Percentiles rank a stretch among this genome's conserved stretches.
Conservation (phyloP, 2,113 vertebrate genomes). For the Ariopsis seemanni region DNA sequence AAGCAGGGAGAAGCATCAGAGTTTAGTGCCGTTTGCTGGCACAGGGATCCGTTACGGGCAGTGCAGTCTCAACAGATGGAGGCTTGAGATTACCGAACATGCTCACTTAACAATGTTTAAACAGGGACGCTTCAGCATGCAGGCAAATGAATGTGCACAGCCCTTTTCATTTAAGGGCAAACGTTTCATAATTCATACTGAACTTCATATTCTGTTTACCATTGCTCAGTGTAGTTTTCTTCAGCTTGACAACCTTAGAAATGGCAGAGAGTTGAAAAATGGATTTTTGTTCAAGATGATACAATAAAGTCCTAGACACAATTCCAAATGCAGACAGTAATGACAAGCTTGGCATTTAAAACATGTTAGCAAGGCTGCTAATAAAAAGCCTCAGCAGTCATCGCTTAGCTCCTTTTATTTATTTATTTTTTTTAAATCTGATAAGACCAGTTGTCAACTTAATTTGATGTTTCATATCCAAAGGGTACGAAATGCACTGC, state of each 20-base stretch:
- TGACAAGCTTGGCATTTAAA: neutral
- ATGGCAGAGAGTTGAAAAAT: constrained; percentile 9
- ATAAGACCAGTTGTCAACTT: neutral
- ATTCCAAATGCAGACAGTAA: neutral
- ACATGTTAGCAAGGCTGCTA: neutral
- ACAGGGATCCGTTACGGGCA: constrained; percentile 31
- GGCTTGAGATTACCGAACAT: constrained; percentile 31
- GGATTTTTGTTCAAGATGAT: constrained; percentile 27
- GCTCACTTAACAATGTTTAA: constrained; percentile 36
- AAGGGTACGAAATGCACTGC: neutral
- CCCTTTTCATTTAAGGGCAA: neutral
- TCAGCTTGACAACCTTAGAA: neutral
- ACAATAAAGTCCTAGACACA: neutral
- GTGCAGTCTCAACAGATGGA: constrained; percentile 46
- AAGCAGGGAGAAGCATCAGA: constrained; percentile 29
- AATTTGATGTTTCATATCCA: constrained; percentile 19
- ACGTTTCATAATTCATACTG: neutral
- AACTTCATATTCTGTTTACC: neutral
- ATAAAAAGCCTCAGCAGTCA: neutral
- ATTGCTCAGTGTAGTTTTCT: constrained; percentile 1
- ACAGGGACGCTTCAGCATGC: constrained; percentile 17
- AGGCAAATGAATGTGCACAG: constrained; percentile 53
- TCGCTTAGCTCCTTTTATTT: constrained; percentile 14
- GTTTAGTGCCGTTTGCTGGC: constrained; percentile 38
- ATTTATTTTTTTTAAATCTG: neutral